These are phyloP conservation scores for Phainopepla nitens DNA, from an alignment of 2,113 vertebrate species.

Conservation along the genomic window DNA sequence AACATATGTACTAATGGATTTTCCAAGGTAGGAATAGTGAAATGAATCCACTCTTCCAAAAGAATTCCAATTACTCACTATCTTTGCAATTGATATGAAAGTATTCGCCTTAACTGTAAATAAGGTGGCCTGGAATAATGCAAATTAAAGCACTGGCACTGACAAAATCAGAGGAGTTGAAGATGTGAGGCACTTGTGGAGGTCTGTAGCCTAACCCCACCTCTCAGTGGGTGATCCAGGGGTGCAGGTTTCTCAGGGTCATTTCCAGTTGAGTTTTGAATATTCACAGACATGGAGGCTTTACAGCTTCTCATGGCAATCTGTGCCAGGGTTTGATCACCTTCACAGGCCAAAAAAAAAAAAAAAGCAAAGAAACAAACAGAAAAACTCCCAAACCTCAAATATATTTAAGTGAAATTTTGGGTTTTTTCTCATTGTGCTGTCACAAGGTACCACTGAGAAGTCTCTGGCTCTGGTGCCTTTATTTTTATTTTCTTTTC, in stretches of 20 bases:
- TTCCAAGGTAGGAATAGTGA: background rate
- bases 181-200: background rate
- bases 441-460: background rate
- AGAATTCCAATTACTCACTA: background rate
- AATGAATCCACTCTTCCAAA: background rate
- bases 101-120: background rate
- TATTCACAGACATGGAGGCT: background rate
- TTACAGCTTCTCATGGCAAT: background rate
- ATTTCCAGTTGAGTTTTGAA: background rate
- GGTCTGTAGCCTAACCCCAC: rapidly evolving
- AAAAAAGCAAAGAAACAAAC: background rate
- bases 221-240: background rate
- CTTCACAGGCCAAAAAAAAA: background rate
- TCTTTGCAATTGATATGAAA: background rate
- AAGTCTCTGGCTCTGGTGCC: background rate
- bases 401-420: background rate
- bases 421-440: background rate
- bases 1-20: background rate
- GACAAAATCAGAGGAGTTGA: background rate
- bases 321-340: background rate
- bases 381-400: rapidly evolving
- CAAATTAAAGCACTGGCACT: background rate
- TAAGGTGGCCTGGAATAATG: background rate
- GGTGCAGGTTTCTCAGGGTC: rapidly evolving
- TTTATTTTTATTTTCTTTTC: background rate